Percentiles rank a stretch among this genome's conserved stretches.
Conservation (phyloP, 1,140 invertebrate genomes). For the Drosophila melanica region DNA sequence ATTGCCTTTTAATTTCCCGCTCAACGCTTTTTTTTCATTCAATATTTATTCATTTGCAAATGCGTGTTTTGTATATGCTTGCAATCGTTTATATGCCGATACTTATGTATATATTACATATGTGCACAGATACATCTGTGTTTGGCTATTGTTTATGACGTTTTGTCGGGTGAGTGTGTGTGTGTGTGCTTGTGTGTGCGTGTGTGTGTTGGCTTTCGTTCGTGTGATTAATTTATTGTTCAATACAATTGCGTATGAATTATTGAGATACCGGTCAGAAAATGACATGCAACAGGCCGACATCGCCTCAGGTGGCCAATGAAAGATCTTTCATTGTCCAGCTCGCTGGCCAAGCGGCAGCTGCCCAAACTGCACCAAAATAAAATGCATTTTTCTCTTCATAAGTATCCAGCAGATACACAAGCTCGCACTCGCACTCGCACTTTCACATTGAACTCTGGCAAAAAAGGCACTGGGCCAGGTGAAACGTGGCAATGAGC, state of each 20-base stretch:
- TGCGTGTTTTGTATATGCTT: slow-evolving; percentile 13
- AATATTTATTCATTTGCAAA: slow-evolving; percentile 52
- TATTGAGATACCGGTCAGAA: slow-evolving; percentile 78
- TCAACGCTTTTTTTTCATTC: slow-evolving; percentile 22
- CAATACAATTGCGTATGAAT: slow-evolving; percentile 80
- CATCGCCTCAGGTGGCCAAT: slow-evolving; percentile 68
- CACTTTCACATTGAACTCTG: slow-evolving; percentile 64
- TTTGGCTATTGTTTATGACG: slow-evolving; percentile 53
- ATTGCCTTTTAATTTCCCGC: slow-evolving; percentile 58
- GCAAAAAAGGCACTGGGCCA: slow-evolving; percentile 62
- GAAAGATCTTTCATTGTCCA: slow-evolving; percentile 39
- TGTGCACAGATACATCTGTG: slow-evolving; percentile 9
- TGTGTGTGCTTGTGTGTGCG: slow-evolving; percentile 34
- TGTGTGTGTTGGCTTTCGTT: slow-evolving; percentile 57
- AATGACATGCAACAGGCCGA: slow-evolving; percentile 72
- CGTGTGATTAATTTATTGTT: slow-evolving; percentile 80
- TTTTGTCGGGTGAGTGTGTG: slow-evolving; percentile 17
- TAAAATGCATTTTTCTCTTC: slow-evolving; percentile 23
- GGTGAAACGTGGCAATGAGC: slow-evolving; percentile 42
- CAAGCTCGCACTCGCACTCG: slow-evolving; percentile 37
- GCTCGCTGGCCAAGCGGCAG: slow-evolving; percentile 3
- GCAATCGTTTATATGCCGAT: slow-evolving; percentile 7
- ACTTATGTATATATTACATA: slow-evolving; percentile 1
- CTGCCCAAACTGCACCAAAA: slow-evolving; percentile 16
- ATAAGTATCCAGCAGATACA: slow-evolving; percentile 54